phyloP scores from a whole-genome alignment of 2,113 vertebrate genomes.

The Agapornis roseicollis region DNA sequence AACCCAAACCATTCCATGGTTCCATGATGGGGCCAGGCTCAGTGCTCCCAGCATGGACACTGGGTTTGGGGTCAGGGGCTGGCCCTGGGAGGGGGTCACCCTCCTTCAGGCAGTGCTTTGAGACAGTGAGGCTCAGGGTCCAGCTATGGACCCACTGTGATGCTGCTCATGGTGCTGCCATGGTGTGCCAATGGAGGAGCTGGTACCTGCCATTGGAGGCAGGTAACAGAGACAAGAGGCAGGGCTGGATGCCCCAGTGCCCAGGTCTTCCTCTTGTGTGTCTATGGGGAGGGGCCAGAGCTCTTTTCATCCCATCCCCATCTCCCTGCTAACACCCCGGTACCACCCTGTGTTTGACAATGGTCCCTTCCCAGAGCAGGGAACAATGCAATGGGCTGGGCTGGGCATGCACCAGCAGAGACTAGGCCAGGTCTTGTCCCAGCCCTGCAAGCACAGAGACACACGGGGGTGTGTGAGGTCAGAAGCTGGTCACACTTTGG shows the following conservation, averaged over 20 bases:
- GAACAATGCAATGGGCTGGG: neutral
- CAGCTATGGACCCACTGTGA: too few species aligned
- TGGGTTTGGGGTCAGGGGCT: too few species aligned
- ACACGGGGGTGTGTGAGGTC: neutral
- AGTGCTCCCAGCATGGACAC: too few species aligned
- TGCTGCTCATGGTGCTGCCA: neutral
- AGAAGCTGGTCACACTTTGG: fast-evolving
- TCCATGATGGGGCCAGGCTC: neutral
- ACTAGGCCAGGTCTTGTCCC: neutral
- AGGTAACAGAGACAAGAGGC: neutral
- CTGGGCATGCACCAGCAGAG: neutral
- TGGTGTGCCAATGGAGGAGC: neutral
- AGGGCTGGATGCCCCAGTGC: neutral
- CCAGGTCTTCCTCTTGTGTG: neutral
- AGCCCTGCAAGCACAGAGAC: neutral
- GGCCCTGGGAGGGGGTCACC: neutral
- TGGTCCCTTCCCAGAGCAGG: neutral
- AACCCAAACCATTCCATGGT: too few species aligned
- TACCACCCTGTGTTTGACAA: neutral
- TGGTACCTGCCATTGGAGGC: neutral
- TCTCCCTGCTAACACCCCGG: fast-evolving
- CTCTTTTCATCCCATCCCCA: neutral
- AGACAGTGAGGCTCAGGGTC: fast-evolving
- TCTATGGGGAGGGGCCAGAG: neutral
- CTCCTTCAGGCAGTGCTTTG: neutral